phyloP scores from a whole-genome alignment of 2,113 vertebrate genomes.

The Cyanocitta stelleri region DNA sequence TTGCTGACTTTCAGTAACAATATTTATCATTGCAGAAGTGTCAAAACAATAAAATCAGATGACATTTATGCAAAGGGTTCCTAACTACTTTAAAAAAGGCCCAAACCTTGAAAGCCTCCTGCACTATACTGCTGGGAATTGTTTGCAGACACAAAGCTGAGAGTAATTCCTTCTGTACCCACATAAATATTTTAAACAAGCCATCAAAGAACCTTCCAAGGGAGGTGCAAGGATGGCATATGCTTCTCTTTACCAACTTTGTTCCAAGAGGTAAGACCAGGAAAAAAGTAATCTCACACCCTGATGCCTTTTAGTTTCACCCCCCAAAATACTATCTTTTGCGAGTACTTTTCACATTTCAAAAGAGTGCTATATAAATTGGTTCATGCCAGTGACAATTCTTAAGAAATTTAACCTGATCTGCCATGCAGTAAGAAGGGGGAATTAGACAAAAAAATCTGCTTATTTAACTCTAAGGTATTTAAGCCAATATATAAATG shows the following conservation, averaged over 20 bases:
- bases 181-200: constrained; percentile 31
- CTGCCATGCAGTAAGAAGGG: neutral
- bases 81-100: constrained; percentile 23
- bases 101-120: constrained; percentile 38
- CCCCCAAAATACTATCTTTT: neutral
- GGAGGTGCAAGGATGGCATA: neutral
- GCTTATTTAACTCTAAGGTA: constrained; percentile 22
- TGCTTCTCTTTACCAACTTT: neutral
- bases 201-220: neutral
- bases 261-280: neutral
- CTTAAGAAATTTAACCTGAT: constrained; percentile 29
- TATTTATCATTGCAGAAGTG: constrained; percentile 59
- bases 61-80: constrained; percentile 50
- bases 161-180: constrained; percentile 13
- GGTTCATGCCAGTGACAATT: neutral
- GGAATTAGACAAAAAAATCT: neutral
- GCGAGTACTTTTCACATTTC: neutral
- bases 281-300: neutral
- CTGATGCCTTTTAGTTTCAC: neutral
- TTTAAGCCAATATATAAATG: constrained; percentile 40
- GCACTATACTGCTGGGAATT: neutral
- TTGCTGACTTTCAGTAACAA: constrained; percentile 56
- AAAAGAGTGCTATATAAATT: neutral
- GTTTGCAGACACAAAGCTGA: constrained; percentile 27
- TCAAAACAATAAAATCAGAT: constrained; percentile 64